Evolutionary conservation across 35 echinoderm and acorn worm genomes (phyloP).

Genomic region (Apostichopus californicus): DNA sequence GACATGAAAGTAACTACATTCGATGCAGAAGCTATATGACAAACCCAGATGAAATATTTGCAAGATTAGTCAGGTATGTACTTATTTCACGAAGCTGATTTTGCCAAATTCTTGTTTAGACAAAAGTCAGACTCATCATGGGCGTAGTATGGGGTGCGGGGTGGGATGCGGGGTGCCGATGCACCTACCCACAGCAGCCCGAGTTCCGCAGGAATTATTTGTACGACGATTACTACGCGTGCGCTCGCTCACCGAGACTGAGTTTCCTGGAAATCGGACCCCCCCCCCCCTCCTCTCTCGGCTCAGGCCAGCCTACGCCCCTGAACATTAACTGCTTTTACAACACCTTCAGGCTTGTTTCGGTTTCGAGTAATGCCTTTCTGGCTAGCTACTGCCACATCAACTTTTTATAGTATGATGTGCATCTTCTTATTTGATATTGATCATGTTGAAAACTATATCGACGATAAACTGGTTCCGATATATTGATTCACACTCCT

Average conservation of each 20-base stretch:
- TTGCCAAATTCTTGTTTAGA: not conserved
- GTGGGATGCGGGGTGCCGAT: too few relatives aligned
- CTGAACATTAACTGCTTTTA: constrained; percentile 6
- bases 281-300: too few relatives aligned
- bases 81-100: not conserved
- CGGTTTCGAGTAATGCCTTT: constrained; percentile 5
- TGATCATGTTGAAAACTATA: constrained; percentile 1
- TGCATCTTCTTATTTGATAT: not conserved
- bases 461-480: not conserved
- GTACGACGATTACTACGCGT: too few relatives aligned
- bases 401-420: constrained; percentile 23
- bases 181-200: too few relatives aligned
- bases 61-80: not conserved
- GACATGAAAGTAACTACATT: constrained; percentile 11
- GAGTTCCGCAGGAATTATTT: too few relatives aligned
- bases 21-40: constrained; percentile 31
- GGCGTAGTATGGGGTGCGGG: too few relatives aligned
- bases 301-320: too few relatives aligned
- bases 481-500: too few relatives aligned
- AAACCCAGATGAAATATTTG: constrained; percentile 36
- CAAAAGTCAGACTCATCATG: not conserved
- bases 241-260: too few relatives aligned
- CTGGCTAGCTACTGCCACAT: not conserved
- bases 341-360: constrained; percentile 7
- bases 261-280: too few relatives aligned